These are phyloP conservation scores for Tinea trinotella DNA, from an alignment of 2,888 invertebrate genomes.

Conservation along the genomic window DNA sequence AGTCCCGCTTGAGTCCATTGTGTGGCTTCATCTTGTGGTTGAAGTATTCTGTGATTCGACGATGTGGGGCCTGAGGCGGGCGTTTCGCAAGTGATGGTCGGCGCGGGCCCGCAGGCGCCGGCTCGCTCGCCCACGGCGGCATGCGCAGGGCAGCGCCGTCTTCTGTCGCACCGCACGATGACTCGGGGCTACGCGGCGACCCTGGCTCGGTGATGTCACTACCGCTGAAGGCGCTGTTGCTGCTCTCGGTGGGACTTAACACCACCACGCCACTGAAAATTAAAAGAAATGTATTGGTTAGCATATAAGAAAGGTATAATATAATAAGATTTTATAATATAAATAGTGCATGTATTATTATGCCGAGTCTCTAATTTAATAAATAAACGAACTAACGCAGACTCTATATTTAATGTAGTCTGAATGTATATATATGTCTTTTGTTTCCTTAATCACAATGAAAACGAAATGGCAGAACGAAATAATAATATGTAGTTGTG, in stretches of 20 bases:
- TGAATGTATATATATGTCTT: too few relatives aligned
- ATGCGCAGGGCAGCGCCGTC: constrained; percentile 61
- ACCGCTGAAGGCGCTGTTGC: constrained; percentile 76
- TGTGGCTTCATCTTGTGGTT: constrained; percentile 86
- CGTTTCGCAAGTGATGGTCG: not conserved
- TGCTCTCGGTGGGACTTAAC: constrained; percentile 81
- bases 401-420: not conserved
- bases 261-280: constrained; percentile 87
- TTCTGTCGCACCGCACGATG: constrained; percentile 70
- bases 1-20: constrained; percentile 63
- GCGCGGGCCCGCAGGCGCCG: constrained; percentile 36
- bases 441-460: not conserved
- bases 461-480: constrained; percentile 2
- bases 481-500: constrained; percentile 4
- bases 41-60: constrained; percentile 89
- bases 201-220: constrained; percentile 81
- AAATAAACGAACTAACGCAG: not conserved
- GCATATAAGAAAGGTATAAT: too few relatives aligned
- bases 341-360: too few relatives aligned
- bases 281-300: constrained; percentile 28
- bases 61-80: constrained; percentile 66
- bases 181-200: constrained; percentile 84
- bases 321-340: too few relatives aligned
- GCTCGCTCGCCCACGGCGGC: constrained; percentile 66
- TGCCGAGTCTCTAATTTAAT: too few relatives aligned